Percentiles rank a stretch among this genome's conserved stretches.
These are phyloP conservation scores for Pygoscelis adeliae DNA, from an alignment of 2,113 vertebrate species.

Conservation along the genomic window DNA sequence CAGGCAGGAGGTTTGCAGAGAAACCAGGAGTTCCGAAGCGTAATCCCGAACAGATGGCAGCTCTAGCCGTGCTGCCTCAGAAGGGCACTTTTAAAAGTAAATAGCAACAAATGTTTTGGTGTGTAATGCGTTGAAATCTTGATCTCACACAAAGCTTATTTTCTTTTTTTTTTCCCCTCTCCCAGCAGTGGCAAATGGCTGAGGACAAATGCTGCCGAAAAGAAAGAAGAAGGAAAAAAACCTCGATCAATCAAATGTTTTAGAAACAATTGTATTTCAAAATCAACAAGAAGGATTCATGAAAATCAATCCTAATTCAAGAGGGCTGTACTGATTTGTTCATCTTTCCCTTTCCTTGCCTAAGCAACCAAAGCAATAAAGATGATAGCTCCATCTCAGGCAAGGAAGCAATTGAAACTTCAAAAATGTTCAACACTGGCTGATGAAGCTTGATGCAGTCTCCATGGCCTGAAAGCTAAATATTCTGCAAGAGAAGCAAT, in stretches of 20 bases:
- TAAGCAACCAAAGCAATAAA: conserved; percentile 59
- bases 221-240: neutral
- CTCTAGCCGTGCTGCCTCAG: conserved; percentile 35
- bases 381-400: conserved; percentile 30
- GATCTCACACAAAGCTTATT: conserved; percentile 52
- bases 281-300: conserved; percentile 51
- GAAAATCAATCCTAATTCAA: conserved; percentile 57
- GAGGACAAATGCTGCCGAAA: conserved; percentile 56
- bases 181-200: conserved; percentile 32
- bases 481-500: conserved; percentile 59
- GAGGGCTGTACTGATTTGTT: conserved; percentile 40
- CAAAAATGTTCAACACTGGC: conserved; percentile 22
- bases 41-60: conserved; percentile 73
- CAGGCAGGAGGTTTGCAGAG: neutral
- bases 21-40: conserved; percentile 41
- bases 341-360: conserved; percentile 8
- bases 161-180: neutral
- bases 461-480: conserved; percentile 56
- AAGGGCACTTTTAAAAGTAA: conserved; percentile 72
- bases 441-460: conserved; percentile 52
- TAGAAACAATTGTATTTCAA: conserved; percentile 49
- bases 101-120: conserved; percentile 75
- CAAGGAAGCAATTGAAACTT: conserved; percentile 58
- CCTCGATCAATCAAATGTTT: conserved; percentile 44
- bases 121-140: conserved; percentile 64